Evolutionary conservation across 2,888 invertebrate genomes (phyloP).

Genomic region (Drosophila setosimentum): DNA sequence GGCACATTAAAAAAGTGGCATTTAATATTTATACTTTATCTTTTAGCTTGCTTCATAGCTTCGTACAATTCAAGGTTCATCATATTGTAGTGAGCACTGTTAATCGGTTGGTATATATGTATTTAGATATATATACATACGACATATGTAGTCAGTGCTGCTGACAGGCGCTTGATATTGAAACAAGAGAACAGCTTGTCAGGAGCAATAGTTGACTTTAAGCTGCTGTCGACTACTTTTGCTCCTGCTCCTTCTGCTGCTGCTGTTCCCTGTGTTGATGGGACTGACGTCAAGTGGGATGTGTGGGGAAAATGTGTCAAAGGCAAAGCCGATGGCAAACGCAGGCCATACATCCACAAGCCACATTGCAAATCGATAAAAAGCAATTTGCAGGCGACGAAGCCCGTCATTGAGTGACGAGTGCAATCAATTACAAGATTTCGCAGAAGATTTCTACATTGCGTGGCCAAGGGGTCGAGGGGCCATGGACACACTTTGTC

Average conservation of each 20-base stretch:
- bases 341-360: conserved; percentile 38
- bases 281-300: conserved; percentile 64
- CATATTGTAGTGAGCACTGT: not conserved
- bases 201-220: conserved; percentile 40
- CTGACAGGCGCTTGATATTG: conserved; percentile 24
- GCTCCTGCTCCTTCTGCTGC: conserved; percentile 3
- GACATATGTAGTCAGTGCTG: conserved; percentile 10
- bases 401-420: conserved; percentile 62
- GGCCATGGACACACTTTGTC: not conserved
- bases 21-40: not conserved
- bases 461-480: not conserved
- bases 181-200: conserved; percentile 27
- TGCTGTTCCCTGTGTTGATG: conserved; percentile 6
- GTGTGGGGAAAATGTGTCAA: conserved; percentile 56
- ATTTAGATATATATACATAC: not conserved
- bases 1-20: no score
- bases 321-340: conserved; percentile 31
- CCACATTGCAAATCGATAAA: conserved; percentile 73
- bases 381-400: conserved; percentile 70
- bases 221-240: conserved; percentile 31
- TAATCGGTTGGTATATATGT: not conserved
- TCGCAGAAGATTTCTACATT: conserved; percentile 60
- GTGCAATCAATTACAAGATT: conserved; percentile 79
- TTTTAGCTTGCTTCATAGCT: not conserved
- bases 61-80: not conserved